Percentiles rank a stretch among this genome's conserved stretches.
Evolutionary conservation across 2,888 invertebrate genomes (phyloP).

Genomic region (Alsophila aescularia): DNA sequence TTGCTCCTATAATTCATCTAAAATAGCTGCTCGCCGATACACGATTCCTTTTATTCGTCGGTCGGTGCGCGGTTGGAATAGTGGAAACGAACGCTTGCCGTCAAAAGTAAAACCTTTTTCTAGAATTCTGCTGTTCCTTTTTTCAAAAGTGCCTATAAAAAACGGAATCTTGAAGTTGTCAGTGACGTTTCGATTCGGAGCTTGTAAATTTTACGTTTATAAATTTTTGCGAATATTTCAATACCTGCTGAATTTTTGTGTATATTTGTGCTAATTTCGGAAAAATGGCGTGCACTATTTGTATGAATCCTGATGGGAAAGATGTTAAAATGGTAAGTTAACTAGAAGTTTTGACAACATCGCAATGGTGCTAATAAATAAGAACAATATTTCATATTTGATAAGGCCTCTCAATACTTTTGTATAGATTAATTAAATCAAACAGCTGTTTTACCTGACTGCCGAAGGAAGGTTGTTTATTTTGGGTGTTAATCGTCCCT

Average conservation of each 20-base stretch:
- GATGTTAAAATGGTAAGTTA: conserved; percentile 64
- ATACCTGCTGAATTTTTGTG: conserved; percentile 21
- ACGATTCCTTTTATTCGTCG: conserved; percentile 19
- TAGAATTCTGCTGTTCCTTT: conserved; percentile 28
- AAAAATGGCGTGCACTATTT: conserved; percentile 66
- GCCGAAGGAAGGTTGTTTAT: too few relatives aligned
- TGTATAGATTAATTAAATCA: too few relatives aligned
- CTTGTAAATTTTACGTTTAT: conserved; percentile 7
- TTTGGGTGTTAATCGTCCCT: too few relatives aligned
- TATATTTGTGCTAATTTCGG: conserved; percentile 26
- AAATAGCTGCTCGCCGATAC: conserved; percentile 36
- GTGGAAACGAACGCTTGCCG: conserved; percentile 2
- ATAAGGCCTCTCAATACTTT: too few relatives aligned
- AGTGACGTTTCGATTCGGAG: conserved; percentile 14
- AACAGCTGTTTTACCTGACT: too few relatives aligned
- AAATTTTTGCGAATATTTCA: conserved; percentile 27
- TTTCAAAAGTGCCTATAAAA: conserved; percentile 30
- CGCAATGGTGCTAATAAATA: too few relatives aligned
- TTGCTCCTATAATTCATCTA: conserved; percentile 34
- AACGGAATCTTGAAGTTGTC: conserved; percentile 26
- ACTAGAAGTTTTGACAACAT: too few relatives aligned
- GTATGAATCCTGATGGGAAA: conserved; percentile 56
- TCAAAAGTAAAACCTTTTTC: conserved; percentile 32
- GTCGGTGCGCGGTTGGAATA: conserved; percentile 3
- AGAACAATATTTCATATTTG: too few relatives aligned